Base-by-base conservation (phyloP, 2,888 invertebrate genomes). In the Altica lythri region DNA sequence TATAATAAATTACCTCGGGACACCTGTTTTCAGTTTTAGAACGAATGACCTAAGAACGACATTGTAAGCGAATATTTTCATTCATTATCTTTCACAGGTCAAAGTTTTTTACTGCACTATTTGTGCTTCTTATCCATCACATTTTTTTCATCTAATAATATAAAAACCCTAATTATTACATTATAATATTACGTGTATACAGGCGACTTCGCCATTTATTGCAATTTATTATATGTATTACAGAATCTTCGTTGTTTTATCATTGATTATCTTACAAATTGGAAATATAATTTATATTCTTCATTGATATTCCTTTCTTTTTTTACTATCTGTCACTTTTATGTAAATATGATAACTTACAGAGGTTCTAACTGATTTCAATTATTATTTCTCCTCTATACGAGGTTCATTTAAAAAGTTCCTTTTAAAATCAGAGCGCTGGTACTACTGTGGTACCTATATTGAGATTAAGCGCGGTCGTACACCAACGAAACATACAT, bases 21-120 rank as follows among this genome's bases (percentile, higher is more conserved):
- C 55, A 55, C 43, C 55, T 55, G 55, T 50, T 46, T 42, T 27
- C 37, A 19, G 32, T 42, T 29, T 45, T 29, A 6, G 19, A 45
- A 45, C 13, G 40, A 46, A 51, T 44, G 43, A 47, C 43, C 47
- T 42, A 10, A 22, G 43, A 50, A 51, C 29, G 18, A 47, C 46
- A 42, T 13, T 32, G 32, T 55, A 55, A 55, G 51, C 55, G 34
- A 37, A 47, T 51, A 43, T 45, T 51, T n/a, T 48, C 48, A 40
- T 48, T 55, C 44, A 47, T 34, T 47, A 46, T 42, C 40, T 55
- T 19, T 30, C 6, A n/a, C 12, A 29, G 52, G 42, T 34, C 22
- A 50, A 34, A 42, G 40, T 42, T 40, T 52, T 6, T 14, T 34
- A n/a, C n/a, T n/a, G n/a, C 18, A 34, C 4, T 45, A 18, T 10